Percentiles rank a stretch among this genome's conserved stretches.
Evolutionary conservation across 2,888 invertebrate genomes (phyloP).

Genomic region (Noctua comes): DNA sequence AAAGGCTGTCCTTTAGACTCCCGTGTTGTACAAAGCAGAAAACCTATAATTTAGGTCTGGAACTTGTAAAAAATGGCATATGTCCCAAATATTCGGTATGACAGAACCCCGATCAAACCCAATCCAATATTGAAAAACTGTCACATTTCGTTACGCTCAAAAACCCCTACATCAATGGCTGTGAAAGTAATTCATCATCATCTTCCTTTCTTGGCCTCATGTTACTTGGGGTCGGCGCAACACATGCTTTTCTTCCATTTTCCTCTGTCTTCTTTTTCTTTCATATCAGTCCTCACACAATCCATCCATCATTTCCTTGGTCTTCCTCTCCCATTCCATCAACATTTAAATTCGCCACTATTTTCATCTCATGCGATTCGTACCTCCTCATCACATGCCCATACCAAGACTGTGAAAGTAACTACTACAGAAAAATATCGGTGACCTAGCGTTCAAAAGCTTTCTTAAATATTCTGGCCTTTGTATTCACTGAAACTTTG

Average conservation of each 20-base stretch:
- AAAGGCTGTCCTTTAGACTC: neutral
- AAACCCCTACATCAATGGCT: neutral
- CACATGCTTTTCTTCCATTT: too few species aligned
- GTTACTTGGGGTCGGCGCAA: too few species aligned
- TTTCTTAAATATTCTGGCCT: neutral
- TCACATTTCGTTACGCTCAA: neutral
- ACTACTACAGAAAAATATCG: neutral
- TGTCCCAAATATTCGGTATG: neutral
- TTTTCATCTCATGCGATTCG: too few species aligned
- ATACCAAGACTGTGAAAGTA: neutral
- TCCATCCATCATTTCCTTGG: too few species aligned
- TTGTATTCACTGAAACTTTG: neutral
- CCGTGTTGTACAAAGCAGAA: neutral
- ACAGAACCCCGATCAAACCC: neutral
- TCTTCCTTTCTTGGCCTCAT: too few species aligned
- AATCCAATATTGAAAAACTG: neutral
- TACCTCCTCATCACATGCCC: neutral
- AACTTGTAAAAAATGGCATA: too few species aligned
- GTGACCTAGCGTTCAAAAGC: neutral
- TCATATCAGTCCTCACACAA: too few species aligned
- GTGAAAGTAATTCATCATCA: neutral
- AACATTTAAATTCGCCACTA: too few species aligned
- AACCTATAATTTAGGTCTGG: neutral
- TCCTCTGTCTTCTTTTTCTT: too few species aligned
- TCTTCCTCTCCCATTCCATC: too few species aligned